Evolutionary conservation across 2,888 invertebrate species (phyloP).

Genomic region (Cheilosia urbana): DNA sequence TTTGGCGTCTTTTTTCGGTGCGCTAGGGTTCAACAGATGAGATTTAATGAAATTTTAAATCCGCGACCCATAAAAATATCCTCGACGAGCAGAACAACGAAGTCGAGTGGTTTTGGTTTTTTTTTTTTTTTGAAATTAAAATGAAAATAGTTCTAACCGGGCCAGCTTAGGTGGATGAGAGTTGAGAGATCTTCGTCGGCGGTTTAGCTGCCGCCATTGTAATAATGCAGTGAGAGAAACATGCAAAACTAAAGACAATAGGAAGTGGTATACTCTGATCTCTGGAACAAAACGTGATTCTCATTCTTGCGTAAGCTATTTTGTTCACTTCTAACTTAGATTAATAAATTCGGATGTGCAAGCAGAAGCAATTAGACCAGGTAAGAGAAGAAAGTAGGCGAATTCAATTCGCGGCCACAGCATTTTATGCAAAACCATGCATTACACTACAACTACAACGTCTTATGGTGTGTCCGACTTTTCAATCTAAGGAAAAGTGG

Average conservation of each 20-base stretch:
- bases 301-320: no score
- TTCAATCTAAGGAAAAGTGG: no score
- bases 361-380: no score
- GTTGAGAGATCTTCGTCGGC: not conserved
- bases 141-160: conserved; percentile 60
- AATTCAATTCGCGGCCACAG: no score
- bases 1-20: conserved; percentile 54
- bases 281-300: not conserved
- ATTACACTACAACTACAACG: no score
- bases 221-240: not conserved
- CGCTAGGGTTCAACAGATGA: conserved; percentile 60
- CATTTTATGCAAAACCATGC: no score
- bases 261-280: conserved; percentile 4
- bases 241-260: conserved; percentile 25
- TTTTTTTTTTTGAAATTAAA: conserved; percentile 44
- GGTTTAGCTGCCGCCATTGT: not conserved
- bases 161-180: conserved; percentile 13
- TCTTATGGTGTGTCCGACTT: no score
- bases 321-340: no score
- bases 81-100: conserved; percentile 15
- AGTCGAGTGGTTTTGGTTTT: conserved; percentile 29
- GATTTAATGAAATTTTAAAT: conserved; percentile 74
- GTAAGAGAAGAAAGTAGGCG: no score
- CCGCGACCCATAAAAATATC: conserved; percentile 66
- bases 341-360: no score